Base-by-base conservation (phyloP, 2,888 invertebrate genomes). In the Bombyx huttoni region DNA sequence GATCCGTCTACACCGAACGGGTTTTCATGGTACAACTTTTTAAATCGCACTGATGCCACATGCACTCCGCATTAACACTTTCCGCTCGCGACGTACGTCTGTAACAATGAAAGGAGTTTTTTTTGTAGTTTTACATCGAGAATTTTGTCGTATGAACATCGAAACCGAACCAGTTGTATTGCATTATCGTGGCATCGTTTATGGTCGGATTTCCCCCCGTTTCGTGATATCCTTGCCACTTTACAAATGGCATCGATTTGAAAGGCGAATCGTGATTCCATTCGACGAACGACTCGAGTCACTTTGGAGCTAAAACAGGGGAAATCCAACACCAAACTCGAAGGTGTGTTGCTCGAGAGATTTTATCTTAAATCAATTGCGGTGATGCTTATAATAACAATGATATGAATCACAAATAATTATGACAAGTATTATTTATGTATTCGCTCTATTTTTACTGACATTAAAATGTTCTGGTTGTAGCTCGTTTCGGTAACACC, bases 181-280 rank as follows among this genome's bases (percentile, higher is more conserved):
- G 63, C 58, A 62, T 61, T 68, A 68, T 70, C 67, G 63, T 57
- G 55, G 56, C 55, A 59, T 57, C 58, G 61, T 73, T 75, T 75
- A 79, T 75, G 65, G 70, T 64, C 72, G 86, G 86, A 70, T 82
- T 86, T 85, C 81, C 86, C 84, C 74, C 62, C 53, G 69, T 70
- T 75, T 78, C 75, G 75, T 73, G 75, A 78, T 78, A 82, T 84
- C 82, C 81, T 84, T 79, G 81, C 80, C 63, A 67, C 68, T 71
- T 72, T 67, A 77, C 72, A 80, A 82, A 83, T 82, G 81, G 78
- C 78, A 82, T 75, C 70, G 67, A 72, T 77, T 85, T 78, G 81
- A 86, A 86, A 85, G 83, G 86, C 72, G 72, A 82, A 70, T 86
- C 86, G 85, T 85, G 86, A 82, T 78, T 68, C 62, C 68, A 68